phyloP scores from a whole-genome alignment of 2,113 vertebrate genomes.

The Salvator merianae region DNA sequence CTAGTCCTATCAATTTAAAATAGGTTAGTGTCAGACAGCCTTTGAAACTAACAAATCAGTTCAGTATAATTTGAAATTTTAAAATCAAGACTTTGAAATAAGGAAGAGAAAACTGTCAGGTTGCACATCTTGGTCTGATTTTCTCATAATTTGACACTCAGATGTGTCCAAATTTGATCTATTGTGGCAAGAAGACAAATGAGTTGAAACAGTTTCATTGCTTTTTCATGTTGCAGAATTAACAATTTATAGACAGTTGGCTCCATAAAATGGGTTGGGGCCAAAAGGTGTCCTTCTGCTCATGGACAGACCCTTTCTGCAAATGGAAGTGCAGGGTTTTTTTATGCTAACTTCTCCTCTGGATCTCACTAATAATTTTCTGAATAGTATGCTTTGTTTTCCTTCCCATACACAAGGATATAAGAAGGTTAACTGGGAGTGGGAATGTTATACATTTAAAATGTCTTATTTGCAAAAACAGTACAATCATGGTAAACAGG shows the following conservation, averaged over 20 bases:
- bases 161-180: constrained; percentile 33
- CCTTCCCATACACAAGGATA: background rate
- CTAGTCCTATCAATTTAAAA: constrained; percentile 66
- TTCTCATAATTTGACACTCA: constrained; percentile 53
- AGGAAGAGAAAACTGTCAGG: constrained; percentile 36
- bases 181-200: constrained; percentile 43
- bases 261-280: background rate
- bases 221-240: constrained; percentile 25
- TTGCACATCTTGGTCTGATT: constrained; percentile 39
- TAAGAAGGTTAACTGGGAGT: constrained; percentile 7
- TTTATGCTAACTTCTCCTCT: background rate
- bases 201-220: constrained; percentile 38
- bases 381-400: constrained; percentile 25
- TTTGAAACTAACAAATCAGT: constrained; percentile 58
- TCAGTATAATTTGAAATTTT: constrained; percentile 59
- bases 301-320: background rate
- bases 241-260: constrained; percentile 1
- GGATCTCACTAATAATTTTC: background rate
- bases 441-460: constrained; percentile 21
- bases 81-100: constrained; percentile 49
- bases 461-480: constrained; percentile 1
- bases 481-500: background rate
- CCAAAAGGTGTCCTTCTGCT: background rate
- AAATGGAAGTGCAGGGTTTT: background rate
- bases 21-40: constrained; percentile 57